Percentiles rank a stretch among this genome's conserved stretches.
Evolutionary conservation across 2,113 vertebrate genomes (phyloP).

Genomic region (Oncorhynchus masou): DNA sequence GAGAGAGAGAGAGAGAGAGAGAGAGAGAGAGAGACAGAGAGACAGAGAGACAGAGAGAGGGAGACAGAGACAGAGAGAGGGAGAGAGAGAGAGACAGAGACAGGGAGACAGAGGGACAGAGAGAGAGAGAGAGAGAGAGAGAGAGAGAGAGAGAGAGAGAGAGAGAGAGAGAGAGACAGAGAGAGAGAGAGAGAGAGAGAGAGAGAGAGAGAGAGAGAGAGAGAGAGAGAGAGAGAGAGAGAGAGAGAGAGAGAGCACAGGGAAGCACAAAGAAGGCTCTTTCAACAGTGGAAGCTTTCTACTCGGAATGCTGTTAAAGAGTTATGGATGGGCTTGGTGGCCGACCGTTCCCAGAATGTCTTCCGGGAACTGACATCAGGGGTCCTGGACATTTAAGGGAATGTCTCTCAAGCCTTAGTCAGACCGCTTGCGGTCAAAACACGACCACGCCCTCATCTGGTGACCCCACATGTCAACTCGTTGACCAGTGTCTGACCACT

Average conservation of each 20-base stretch:
- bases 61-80: not conserved
- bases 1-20: not conserved
- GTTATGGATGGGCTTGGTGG: slow-evolving; percentile 19
- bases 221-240: not conserved
- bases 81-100: not conserved
- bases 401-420: not conserved
- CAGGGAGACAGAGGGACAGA: not conserved
- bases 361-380: slow-evolving; percentile 23
- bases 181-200: not conserved
- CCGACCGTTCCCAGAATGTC: slow-evolving; percentile 6
- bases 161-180: not conserved
- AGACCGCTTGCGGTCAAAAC: not conserved
- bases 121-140: slow-evolving; percentile 3
- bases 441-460: not conserved
- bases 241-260: not conserved
- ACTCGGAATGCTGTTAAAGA: slow-evolving; percentile 27
- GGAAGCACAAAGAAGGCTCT: slow-evolving; percentile 41
- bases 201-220: not conserved
- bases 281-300: slow-evolving; percentile 32
- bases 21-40: not conserved
- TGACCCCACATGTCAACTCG: not conserved
- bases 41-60: slow-evolving; percentile 2
- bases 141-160: not conserved
- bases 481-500: not conserved
- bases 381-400: slow-evolving; percentile 1